Base-by-base conservation (phyloP, 2,888 invertebrate genomes). In the Philaethria dido region DNA sequence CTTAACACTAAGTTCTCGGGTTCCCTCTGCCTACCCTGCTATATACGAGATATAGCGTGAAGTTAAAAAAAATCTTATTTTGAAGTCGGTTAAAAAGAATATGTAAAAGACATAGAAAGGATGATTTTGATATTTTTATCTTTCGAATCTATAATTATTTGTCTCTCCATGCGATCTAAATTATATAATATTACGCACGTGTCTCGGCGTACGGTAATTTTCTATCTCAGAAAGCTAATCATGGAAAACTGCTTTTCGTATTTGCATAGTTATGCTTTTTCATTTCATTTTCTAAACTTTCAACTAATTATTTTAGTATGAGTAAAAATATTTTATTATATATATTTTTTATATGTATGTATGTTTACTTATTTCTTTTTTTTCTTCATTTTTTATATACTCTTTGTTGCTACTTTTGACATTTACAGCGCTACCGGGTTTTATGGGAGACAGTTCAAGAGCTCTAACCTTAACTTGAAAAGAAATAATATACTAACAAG, bases 151-250 rank as follows among this genome's bases (percentile, higher is more conserved):
- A 55, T 64, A 55, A 45, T 64, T 64, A 57, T 57, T 33, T 64
- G 20, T 64, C 36, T 57, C 48, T 11, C 14, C 48, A 42, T 22
- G 48, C 33, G 44, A 44, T 16, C 36, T 39, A 39, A 59, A 66
- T 62, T 66, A 60, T 59, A 59, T 62, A 48, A 60, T 25, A 62
- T 63, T 60, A 69, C 59, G 62, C 62, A 54, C 62, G 62, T 69
- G 57, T 63, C 39, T 22, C 1, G 42, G 45, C 20, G 50, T 14
- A 47, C 25, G 16, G 66, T 62, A 50, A 66, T 66, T 62, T 66
- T 29, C 45, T 42, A 47, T 52, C 36, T 20, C 63, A 39, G 63
- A 59, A 63, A 67, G 67, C 59, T 25, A 68, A 64, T 39, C 39
- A 25, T 25, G 36, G 57, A 39, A 64, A 64, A 57, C 48, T 6